Conservation (phyloP, 1,140 invertebrate genomes). For the Pygmarrhopalites habei region DNA sequence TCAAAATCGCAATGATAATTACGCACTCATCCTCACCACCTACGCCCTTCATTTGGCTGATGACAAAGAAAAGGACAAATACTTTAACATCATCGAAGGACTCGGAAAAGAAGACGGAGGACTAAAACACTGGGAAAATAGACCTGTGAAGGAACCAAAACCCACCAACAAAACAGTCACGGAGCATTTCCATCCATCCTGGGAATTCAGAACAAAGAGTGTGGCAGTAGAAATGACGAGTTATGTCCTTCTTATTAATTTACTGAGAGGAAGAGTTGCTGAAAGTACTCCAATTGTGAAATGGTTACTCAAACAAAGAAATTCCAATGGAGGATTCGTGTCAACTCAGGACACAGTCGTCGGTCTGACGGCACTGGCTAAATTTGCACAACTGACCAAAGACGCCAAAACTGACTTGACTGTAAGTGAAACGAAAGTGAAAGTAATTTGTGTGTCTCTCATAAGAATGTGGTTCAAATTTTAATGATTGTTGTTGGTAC, state of each 20-base stretch:
- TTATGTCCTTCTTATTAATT: conserved; percentile 65
- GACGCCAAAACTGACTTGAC: conserved; percentile 9
- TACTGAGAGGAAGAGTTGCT: conserved; percentile 55
- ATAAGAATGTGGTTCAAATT: too few relatives aligned
- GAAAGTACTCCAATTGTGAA: conserved; percentile 71
- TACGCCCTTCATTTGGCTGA: conserved; percentile 50
- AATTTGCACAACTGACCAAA: conserved; percentile 18
- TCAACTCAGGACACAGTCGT: conserved; percentile 55
- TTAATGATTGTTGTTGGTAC: too few relatives aligned
- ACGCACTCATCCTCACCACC: conserved; percentile 49
- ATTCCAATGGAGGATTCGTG: conserved; percentile 72
- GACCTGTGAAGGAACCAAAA: too few relatives aligned
- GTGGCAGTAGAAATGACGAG: conserved; percentile 79
- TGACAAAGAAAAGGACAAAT: conserved; percentile 28
- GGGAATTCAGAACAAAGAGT: conserved; percentile 42
- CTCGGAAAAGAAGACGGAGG: conserved; percentile 45
- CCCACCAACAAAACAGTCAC: too few relatives aligned
- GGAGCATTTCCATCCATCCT: neutral
- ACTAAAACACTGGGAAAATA: conserved; percentile 55
- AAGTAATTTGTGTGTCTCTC: too few relatives aligned
- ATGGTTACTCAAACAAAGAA: conserved; percentile 76
- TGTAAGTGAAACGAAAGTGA: too few relatives aligned
- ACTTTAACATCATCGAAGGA: neutral
- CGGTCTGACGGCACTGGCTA: conserved; percentile 28
- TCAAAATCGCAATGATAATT: conserved; percentile 53